Evolutionary conservation across 2,888 invertebrate species (phyloP).

Genomic region (Microctonus hyperodae): DNA sequence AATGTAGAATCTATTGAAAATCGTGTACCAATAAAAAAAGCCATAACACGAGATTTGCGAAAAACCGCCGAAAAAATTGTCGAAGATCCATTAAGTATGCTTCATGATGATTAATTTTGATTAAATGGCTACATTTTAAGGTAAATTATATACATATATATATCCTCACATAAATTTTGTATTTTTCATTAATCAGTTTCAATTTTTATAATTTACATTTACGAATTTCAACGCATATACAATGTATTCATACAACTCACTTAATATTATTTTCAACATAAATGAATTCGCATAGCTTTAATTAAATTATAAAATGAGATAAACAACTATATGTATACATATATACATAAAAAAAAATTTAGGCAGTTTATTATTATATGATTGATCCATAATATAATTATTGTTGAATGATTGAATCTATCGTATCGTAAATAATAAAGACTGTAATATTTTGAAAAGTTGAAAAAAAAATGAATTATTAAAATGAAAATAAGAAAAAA

Average conservation of each 20-base stretch:
- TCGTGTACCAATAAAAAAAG: conserved; percentile 46
- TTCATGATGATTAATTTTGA: conserved; percentile 51
- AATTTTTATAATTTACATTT: neutral
- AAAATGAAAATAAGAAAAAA: neutral
- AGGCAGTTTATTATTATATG: neutral
- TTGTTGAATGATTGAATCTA: neutral
- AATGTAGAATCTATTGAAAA: conserved; percentile 13
- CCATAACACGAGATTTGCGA: conserved; percentile 54
- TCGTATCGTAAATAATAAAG: neutral
- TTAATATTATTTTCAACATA: no score
- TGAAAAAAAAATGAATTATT: neutral
- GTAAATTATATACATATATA: conserved; percentile 33
- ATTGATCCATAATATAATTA: neutral
- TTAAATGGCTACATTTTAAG: neutral
- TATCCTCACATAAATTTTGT: conserved; percentile 39
- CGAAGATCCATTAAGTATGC: conserved; percentile 58
- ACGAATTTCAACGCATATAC: no score
- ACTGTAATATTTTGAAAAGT: neutral
- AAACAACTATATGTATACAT: neutral
- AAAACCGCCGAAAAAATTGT: conserved; percentile 58
- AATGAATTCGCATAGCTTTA: conserved; percentile 7
- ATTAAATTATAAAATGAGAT: conserved; percentile 6
- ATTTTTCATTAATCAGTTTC: neutral
- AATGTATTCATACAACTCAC: no score
- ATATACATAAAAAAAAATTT: neutral